A percentile compares a stretch with the other conserved stretches of the same genome.
Conservation (phyloP, 2,113 vertebrate species). For the Natator depressus region DNA sequence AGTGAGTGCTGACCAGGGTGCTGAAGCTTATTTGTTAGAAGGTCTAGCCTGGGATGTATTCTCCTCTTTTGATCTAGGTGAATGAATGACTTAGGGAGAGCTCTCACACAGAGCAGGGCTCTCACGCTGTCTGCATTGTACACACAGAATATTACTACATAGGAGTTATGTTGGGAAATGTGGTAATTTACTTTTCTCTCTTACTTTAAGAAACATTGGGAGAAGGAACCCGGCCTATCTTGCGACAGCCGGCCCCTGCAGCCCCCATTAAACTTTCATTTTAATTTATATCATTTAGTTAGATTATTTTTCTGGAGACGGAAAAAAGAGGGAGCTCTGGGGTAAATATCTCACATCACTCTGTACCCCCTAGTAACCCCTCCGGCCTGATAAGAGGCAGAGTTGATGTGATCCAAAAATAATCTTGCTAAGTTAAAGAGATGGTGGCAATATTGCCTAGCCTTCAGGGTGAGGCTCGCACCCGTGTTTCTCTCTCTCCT, state of each 20-base stretch:
- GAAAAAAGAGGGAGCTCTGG: not conserved
- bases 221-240: not conserved
- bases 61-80: not conserved
- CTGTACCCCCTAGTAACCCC: accelerated
- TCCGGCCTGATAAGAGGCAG: not conserved
- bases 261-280: not conserved
- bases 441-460: not conserved
- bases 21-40: not conserved
- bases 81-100: not conserved
- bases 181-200: not conserved
- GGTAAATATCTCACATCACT: not conserved
- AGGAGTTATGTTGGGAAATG: not conserved
- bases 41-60: not conserved
- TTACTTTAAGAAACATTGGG: not conserved
- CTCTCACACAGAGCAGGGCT: not conserved
- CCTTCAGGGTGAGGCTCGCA: not conserved
- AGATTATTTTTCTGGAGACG: not conserved
- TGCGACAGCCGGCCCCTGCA: not conserved
- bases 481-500: not conserved
- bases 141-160: not conserved
- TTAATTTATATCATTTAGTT: not conserved
- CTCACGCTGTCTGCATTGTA: not conserved
- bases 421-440: not conserved
- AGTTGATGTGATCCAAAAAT: not conserved
- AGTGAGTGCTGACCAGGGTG: not conserved